A percentile compares a stretch with the other conserved stretches of the same genome.
Evolutionary conservation across 2,888 invertebrate species (phyloP).

Genomic region (Stenichneumon culpator): DNA sequence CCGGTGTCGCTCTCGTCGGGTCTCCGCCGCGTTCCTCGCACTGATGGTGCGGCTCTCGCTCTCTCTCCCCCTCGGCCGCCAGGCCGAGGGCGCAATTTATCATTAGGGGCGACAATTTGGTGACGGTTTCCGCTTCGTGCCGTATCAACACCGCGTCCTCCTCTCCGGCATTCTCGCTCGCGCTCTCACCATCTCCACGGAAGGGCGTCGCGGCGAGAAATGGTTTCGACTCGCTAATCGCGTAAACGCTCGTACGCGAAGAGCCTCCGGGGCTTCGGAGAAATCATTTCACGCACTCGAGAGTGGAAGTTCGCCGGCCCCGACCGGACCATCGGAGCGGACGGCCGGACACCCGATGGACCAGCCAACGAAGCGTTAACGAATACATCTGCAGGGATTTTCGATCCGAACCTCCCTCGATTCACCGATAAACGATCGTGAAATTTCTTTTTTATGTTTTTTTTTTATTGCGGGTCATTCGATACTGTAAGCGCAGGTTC

Average conservation of each 20-base stretch:
- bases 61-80: conserved; percentile 49
- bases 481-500: too few relatives aligned
- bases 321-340: conserved; percentile 39
- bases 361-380: neutral
- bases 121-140: conserved; percentile 76
- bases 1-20: conserved; percentile 50
- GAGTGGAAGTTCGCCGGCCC: conserved; percentile 39
- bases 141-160: conserved; percentile 61
- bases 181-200: conserved; percentile 6
- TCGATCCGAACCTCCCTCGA: neutral
- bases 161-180: conserved; percentile 61
- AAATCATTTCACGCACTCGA: conserved; percentile 68
- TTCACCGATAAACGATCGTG: neutral
- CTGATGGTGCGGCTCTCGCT: conserved; percentile 60
- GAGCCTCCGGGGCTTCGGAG: conserved; percentile 54
- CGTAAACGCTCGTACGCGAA: conserved; percentile 57
- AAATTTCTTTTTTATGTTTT: neutral
- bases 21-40: conserved; percentile 60
- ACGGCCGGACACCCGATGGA: conserved; percentile 34
- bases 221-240: conserved; percentile 42
- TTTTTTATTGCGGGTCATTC: neutral
- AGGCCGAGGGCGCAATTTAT: conserved; percentile 84
- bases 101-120: conserved; percentile 85
- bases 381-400: neutral
- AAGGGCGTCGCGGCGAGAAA: conserved; percentile 46